phyloP scores from a whole-genome alignment of 2,797 vertebrate genomes.

The Ibycter americanus region DNA sequence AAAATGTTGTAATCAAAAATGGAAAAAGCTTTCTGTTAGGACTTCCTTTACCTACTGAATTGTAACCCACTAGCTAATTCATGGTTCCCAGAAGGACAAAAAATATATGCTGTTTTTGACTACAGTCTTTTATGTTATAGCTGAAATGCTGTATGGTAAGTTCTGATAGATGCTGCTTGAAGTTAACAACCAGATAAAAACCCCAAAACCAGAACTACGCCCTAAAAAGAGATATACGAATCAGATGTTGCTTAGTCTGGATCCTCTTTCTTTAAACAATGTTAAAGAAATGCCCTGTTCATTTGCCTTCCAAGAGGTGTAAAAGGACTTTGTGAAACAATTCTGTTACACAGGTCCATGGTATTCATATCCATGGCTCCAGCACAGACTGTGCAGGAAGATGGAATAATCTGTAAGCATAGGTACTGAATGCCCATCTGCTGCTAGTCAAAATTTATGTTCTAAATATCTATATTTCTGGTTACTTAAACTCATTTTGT shows the following conservation, averaged over 20 bases:
- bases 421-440: background rate
- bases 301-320: background rate
- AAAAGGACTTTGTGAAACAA: background rate
- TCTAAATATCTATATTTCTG: background rate
- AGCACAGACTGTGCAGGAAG: background rate
- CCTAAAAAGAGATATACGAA: background rate
- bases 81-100: background rate
- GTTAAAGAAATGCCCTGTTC: background rate
- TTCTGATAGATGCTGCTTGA: background rate
- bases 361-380: background rate
- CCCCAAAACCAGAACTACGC: background rate
- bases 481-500: background rate
- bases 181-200: background rate
- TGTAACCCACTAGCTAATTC: background rate
- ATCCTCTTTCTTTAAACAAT: background rate
- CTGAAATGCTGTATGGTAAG: background rate
- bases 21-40: background rate
- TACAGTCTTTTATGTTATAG: background rate
- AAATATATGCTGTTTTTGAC: background rate
- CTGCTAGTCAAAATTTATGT: background rate
- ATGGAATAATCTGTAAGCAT: background rate
- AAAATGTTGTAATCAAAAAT: background rate
- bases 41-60: background rate
- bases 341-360: fast-evolving
- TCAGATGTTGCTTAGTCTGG: background rate